Base-by-base conservation (phyloP, 2,797 vertebrate species). In the Karalla daura region DNA sequence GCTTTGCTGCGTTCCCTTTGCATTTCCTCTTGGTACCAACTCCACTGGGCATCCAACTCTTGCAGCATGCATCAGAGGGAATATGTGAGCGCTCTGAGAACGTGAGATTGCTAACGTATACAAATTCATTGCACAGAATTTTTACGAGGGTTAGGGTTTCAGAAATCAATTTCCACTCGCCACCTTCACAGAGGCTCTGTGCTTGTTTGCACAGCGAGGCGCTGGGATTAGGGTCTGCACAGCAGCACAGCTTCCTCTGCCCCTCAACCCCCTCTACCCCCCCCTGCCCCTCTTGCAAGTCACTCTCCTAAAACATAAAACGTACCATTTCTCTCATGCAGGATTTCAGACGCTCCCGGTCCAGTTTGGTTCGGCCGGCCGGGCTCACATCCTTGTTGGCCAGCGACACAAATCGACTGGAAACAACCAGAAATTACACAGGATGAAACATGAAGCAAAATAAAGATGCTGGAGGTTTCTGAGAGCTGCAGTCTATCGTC, bases 241-340 rank as follows among this genome's bases (percentile, higher is more conserved):
- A 47, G 8, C 27, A 63, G 59, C 18, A 61, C 13, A 55, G n/a
- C 18, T 21, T 50, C 0, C 30, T 49, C n/a, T 51, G 64, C 15
- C 33, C 5, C 27, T 30, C 14, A 24, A 1, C 41, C 14, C 8
- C 23, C 0, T 2, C 36, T 0, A 0, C 30, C n/a, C 17, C 13
- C 7, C 24, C 17, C 23, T 2, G 3, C 28, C 13, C 13, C 24
- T 18, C 2, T 65, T 30, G 35, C 23, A 56, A 15, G 40, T n/a
- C n/a, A n/a, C n/a, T n/a, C n/a, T n/a, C n/a, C n/a, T n/a, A n/a
- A n/a, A 32, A 37, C 45, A 54, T 25, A 33, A 62, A 77, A 40
- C 89, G 79, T 85, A 99, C 97, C 95, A 98, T 92, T 64, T 99
- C 97, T 86, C 96, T 81, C 93, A 96, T 94, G 91, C 96, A 98